phyloP scores from a whole-genome alignment of 1,140 invertebrate genomes.

The Caerostris extrusa region DNA sequence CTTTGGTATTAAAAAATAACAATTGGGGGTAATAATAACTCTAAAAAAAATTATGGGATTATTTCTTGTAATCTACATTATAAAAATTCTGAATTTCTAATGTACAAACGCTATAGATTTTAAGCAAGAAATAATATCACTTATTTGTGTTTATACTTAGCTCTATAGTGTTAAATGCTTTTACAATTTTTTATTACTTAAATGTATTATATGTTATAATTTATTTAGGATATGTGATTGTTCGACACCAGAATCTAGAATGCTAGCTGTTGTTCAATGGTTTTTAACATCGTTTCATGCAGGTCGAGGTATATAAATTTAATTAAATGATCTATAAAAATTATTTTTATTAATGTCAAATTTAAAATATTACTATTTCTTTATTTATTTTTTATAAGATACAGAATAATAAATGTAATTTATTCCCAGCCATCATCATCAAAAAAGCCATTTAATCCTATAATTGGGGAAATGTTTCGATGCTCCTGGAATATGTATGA shows the following conservation, averaged over 20 bases:
- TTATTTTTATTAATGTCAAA: background rate
- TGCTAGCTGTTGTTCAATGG: conserved; percentile 96
- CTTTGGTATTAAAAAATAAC: no score
- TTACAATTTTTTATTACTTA: background rate
- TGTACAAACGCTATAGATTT: no score
- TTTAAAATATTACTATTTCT: background rate
- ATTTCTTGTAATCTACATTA: no score
- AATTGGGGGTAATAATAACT: no score
- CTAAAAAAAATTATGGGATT: no score
- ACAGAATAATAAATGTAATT: background rate
- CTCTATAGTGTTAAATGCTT: background rate
- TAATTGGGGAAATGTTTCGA: conserved; percentile 95
- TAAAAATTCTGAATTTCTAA: no score
- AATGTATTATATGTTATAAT: no score
- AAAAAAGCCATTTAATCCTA: conserved; percentile 98
- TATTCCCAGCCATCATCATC: conserved; percentile 88
- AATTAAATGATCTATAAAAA: background rate
- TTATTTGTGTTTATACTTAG: no score
- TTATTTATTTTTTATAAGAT: background rate
- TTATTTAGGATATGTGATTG: conserved; percentile 89
- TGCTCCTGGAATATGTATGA: conserved; percentile 86
- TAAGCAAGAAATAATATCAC: no score
- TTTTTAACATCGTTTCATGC: conserved; percentile 98
- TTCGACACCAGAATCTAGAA: conserved; percentile 91
- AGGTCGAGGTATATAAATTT: conserved; percentile 85